Evolutionary conservation across 1,140 invertebrate genomes (phyloP).

Genomic region (Cydia pomonella): DNA sequence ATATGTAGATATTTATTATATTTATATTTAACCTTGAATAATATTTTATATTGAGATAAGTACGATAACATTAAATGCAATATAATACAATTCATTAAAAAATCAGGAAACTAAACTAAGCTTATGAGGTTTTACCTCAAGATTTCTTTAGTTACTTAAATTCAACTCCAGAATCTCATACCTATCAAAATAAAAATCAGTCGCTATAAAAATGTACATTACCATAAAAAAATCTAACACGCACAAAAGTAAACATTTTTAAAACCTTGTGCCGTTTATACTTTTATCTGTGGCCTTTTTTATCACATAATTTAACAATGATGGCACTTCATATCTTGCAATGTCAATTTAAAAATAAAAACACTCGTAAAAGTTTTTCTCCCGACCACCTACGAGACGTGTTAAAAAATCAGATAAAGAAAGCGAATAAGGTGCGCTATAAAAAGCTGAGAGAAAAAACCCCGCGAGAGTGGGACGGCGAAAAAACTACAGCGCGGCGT

Average conservation of each 20-base stretch:
- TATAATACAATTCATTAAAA: no score
- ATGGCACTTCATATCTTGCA: constrained; percentile 24
- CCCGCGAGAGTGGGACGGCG: constrained; percentile 44
- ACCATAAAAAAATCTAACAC: constrained; percentile 4
- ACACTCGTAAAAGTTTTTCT: constrained; percentile 28
- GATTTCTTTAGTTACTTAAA: not conserved
- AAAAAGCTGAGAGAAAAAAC: constrained; percentile 72
- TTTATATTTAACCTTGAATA: no score
- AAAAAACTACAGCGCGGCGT: constrained; percentile 59
- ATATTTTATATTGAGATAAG: no score
- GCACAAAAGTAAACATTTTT: constrained; percentile 11
- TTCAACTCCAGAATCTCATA: not conserved
- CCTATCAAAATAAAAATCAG: constrained; percentile 55
- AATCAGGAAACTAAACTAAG: no score
- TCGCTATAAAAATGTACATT: constrained; percentile 52
- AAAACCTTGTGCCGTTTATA: constrained; percentile 29
- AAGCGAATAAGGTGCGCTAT: constrained; percentile 55
- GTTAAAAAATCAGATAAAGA: constrained; percentile 25
- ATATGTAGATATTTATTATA: no score
- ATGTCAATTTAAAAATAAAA: constrained; percentile 32
- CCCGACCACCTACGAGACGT: constrained; percentile 32
- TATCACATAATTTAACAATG: constrained; percentile 13
- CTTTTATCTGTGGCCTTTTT: constrained; percentile 8
- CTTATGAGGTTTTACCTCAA: not conserved
- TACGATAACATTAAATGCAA: no score